These are phyloP conservation scores for Taeniopygia guttata DNA, from an alignment of 2,797 vertebrate species.

Conservation along the genomic window DNA sequence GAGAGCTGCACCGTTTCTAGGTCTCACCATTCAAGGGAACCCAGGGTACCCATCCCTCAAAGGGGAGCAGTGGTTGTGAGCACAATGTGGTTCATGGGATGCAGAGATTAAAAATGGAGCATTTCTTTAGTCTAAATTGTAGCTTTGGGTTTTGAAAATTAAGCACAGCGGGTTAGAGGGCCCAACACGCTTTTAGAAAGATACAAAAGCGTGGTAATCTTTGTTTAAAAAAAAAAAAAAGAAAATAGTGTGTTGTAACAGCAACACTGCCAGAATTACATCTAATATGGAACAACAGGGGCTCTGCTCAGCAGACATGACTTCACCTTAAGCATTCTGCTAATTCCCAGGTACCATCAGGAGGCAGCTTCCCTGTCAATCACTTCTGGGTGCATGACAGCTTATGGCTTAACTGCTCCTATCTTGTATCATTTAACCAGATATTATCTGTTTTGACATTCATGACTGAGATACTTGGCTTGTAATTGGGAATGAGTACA, in stretches of 20 bases:
- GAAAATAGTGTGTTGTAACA: neutral
- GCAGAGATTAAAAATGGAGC: neutral
- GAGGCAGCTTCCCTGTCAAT: constrained; percentile 43
- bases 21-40: neutral
- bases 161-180: constrained; percentile 35
- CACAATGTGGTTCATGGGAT: neutral
- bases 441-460: constrained; percentile 58
- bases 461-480: constrained; percentile 45
- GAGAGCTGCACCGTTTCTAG: neutral
- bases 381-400: constrained; percentile 35
- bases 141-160: constrained; percentile 54
- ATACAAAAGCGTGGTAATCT: neutral
- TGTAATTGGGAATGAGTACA: constrained; percentile 19
- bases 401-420: constrained; percentile 51
- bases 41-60: neutral
- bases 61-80: neutral
- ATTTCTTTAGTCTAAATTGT: neutral
- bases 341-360: constrained; percentile 27
- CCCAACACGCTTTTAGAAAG: neutral
- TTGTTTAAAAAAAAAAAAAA: neutral
- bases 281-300: neutral
- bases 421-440: constrained; percentile 47
- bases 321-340: constrained; percentile 49
- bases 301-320: constrained; percentile 35
- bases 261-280: neutral